Base-by-base conservation (phyloP, 2,888 invertebrate species). In the Callimorpha dominula region DNA sequence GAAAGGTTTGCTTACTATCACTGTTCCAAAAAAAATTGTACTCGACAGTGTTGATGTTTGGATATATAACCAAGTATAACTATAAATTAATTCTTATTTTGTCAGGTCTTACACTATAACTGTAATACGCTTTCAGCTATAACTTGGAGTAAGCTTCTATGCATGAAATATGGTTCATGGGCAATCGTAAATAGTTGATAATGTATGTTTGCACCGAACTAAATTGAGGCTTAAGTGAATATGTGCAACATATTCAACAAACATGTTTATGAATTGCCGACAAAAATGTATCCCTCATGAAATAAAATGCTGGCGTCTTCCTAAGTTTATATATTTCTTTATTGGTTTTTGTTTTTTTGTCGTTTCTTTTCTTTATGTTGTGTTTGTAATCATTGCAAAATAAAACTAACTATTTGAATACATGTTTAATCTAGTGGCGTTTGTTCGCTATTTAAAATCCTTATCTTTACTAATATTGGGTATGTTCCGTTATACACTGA, bases 151-250 rank as follows among this genome's bases (percentile, higher is more conserved):
- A 75, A 43, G 70, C 5, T 17, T 72, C 60, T 71, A 70, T 68
- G 72, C 64, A 77, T 84, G 80, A 83, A 78, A 80, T 82, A 83
- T 83, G 71, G 71, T 75, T 73, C 74, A 81, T 76, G 78, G 76
- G 76, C 76, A 81, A 78, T 78, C 75, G 79, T 84, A 84, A 82
- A 84, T 83, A 83, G 78, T 82, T 82, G 78, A 79, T 84, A 82
- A 79, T 81, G 76, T 81, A 76, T 84, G 78, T 84, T 84, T 81
- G 77, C 70, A 77, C 65, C 70, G 68, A 78, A 84, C 76, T 75
- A 69, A 70, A 67, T 62, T 20, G 57, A 40, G 54, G 68, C 17
- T 78, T 73, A 66, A 67, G 62, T 71, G 52, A 63, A 71, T 71
- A 66, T 70, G 81, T 78, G 75, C 66, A 82, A 74, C 76, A 76